Evolutionary conservation across 1,140 invertebrate genomes (phyloP).

Genomic region (Melitaea cinxia): DNA sequence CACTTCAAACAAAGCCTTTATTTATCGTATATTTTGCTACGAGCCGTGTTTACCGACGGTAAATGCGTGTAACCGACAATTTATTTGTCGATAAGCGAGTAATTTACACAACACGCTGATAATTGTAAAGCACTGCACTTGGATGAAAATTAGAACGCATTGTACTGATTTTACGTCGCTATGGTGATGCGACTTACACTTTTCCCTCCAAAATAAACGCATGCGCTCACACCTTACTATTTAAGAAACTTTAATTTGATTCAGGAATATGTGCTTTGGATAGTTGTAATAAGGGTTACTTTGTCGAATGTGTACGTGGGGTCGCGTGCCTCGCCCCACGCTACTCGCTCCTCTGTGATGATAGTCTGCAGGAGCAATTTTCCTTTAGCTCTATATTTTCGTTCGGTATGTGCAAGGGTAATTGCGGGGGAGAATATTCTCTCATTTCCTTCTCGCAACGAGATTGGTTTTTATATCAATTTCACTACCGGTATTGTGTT

Average conservation of each 20-base stretch:
- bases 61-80: conserved; percentile 41
- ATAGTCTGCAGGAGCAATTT: conserved; percentile 72
- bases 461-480: conserved; percentile 52
- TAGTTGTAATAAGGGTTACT: conserved; percentile 12
- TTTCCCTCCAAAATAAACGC: conserved; percentile 77
- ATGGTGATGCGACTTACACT: conserved; percentile 59
- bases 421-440: conserved; percentile 55
- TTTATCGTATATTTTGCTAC: conserved; percentile 46
- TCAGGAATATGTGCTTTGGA: conserved; percentile 31
- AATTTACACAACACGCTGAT: conserved; percentile 38
- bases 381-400: conserved; percentile 65
- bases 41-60: conserved; percentile 35
- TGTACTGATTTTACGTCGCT: conserved; percentile 29
- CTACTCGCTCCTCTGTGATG: conserved; percentile 51
- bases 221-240: conserved; percentile 46
- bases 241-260: conserved; percentile 10
- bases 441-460: conserved; percentile 56
- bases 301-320: conserved; percentile 27
- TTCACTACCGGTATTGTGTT: conserved; percentile 36
- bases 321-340: conserved; percentile 62
- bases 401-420: conserved; percentile 51
- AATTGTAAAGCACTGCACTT: conserved; percentile 33
- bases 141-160: conserved; percentile 17
- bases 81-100: conserved; percentile 44
- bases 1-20: conserved; percentile 51